A percentile compares a stretch with the other conserved stretches of the same genome.
These are phyloP conservation scores for Mormyrus hasselquistii DNA, from an alignment of 2,797 vertebrate genomes.

Conservation along the genomic window DNA sequence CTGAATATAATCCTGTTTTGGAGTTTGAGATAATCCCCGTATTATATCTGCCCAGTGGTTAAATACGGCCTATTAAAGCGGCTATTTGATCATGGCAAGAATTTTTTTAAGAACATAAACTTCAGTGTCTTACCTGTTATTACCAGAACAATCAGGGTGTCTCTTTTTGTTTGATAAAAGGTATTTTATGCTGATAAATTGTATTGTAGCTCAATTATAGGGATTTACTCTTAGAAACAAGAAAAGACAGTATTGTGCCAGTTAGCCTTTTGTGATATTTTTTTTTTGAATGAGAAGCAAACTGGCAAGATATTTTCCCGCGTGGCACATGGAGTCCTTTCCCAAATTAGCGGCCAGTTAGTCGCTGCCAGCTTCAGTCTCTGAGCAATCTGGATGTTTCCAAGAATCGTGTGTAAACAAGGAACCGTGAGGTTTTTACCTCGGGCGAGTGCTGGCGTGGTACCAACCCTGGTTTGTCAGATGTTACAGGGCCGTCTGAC, in stretches of 20 bases:
- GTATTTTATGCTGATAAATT: background rate
- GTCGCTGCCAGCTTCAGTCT: background rate
- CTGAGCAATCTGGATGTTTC: background rate
- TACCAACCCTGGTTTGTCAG: background rate
- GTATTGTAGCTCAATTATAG: background rate
- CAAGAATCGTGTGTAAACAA: background rate
- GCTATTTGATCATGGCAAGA: constrained; percentile 13
- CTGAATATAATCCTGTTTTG: constrained; percentile 29
- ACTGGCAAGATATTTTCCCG: background rate
- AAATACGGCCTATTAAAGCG: background rate
- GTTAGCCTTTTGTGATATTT: constrained; percentile 5
- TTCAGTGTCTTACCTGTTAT: background rate
- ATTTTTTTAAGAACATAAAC: background rate
- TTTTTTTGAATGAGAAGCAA: background rate
- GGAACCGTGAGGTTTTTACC: background rate
- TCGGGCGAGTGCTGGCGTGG: background rate
- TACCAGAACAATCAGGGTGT: constrained; percentile 1
- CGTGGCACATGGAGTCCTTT: background rate
- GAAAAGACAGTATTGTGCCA: background rate
- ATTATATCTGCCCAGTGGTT: constrained; percentile 30
- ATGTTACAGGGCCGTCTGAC: constrained; percentile 2
- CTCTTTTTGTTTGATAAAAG: background rate
- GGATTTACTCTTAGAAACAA: background rate
- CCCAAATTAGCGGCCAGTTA: background rate
- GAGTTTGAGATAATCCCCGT: constrained; percentile 42